phyloP scores from a whole-genome alignment of 1,140 invertebrate species.

The Lasioglossum baleicum region DNA sequence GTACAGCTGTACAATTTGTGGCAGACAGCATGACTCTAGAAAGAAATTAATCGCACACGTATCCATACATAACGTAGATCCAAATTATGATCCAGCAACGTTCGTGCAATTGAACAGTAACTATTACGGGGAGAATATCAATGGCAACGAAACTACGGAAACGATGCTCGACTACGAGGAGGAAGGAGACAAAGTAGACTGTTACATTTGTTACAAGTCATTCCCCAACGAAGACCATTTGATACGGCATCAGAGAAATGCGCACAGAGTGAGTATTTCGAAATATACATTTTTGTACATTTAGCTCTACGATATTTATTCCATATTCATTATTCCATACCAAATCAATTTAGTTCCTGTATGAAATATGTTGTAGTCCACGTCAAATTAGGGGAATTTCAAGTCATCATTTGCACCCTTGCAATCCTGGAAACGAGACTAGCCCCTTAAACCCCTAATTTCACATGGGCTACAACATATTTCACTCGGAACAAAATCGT shows the following conservation, averaged over 20 bases:
- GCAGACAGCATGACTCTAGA: slow-evolving; percentile 81
- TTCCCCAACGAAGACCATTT: slow-evolving; percentile 80
- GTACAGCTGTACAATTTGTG: slow-evolving; percentile 81
- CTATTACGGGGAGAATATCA: slow-evolving; percentile 74
- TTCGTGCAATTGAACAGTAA: slow-evolving; percentile 80
- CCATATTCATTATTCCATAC: no score
- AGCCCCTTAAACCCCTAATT: no score
- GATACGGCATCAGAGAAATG: slow-evolving; percentile 79
- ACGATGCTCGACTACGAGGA: slow-evolving; percentile 72
- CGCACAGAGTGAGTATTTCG: slow-evolving; percentile 70
- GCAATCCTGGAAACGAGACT: no score
- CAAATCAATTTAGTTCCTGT: no score
- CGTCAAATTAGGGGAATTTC: no score
- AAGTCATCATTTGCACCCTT: no score
- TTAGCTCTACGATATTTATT: no score
- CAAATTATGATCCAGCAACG: slow-evolving; percentile 78
- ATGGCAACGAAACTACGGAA: slow-evolving; percentile 68
- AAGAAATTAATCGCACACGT: slow-evolving; percentile 82
- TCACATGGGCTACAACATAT: no score
- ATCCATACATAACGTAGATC: slow-evolving; percentile 81
- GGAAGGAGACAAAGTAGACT: slow-evolving; percentile 75
- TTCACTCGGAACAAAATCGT: no score
- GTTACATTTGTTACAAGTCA: slow-evolving; percentile 78
- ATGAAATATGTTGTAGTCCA: no score
- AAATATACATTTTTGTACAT: no score